Percentiles rank a stretch among this genome's conserved stretches.
Evolutionary conservation across 2,113 vertebrate genomes (phyloP).

Genomic region (Caranx melampygus): DNA sequence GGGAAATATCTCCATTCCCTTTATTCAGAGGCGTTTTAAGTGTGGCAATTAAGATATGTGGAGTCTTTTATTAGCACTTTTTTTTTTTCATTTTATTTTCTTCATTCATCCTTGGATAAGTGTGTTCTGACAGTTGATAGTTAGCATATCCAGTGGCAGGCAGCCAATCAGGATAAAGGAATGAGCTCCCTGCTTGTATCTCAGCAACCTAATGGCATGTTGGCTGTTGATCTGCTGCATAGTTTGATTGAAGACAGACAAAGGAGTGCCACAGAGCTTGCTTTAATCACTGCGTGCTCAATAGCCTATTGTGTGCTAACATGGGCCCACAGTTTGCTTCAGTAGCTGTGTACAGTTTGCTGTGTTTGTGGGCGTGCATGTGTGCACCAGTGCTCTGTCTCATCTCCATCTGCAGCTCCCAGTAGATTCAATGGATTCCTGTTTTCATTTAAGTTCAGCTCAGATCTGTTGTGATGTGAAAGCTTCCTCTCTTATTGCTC

Average conservation of each 20-base stretch:
- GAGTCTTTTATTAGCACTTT: constrained; percentile 50
- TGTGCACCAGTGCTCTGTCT: constrained; percentile 33
- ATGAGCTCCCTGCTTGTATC: constrained; percentile 40
- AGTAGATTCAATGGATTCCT: constrained; percentile 28
- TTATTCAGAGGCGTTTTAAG: constrained; percentile 59
- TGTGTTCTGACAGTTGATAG: constrained; percentile 33
- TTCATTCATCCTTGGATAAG: constrained; percentile 45
- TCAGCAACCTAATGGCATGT: constrained; percentile 49
- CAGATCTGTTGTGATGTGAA: constrained; percentile 29
- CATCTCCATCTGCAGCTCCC: constrained; percentile 34
- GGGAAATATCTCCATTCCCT: constrained; percentile 46
- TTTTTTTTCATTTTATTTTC: constrained; percentile 56
- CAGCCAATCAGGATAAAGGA: constrained; percentile 57
- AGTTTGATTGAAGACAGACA: constrained; percentile 69
- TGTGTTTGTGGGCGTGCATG: constrained; percentile 34
- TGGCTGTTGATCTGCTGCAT: constrained; percentile 50
- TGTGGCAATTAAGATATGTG: constrained; percentile 67
- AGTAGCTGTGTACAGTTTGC: constrained; percentile 48
- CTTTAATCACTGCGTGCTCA: constrained; percentile 68
- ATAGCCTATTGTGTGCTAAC: constrained; percentile 59
- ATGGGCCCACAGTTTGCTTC: constrained; percentile 51
- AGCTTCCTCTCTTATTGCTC: constrained; percentile 11
- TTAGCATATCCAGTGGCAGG: constrained; percentile 56
- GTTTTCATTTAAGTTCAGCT: constrained; percentile 39
- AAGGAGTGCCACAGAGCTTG: constrained; percentile 52